Conservation (phyloP, 2,888 invertebrate species). For the Clistopyga incitator region DNA sequence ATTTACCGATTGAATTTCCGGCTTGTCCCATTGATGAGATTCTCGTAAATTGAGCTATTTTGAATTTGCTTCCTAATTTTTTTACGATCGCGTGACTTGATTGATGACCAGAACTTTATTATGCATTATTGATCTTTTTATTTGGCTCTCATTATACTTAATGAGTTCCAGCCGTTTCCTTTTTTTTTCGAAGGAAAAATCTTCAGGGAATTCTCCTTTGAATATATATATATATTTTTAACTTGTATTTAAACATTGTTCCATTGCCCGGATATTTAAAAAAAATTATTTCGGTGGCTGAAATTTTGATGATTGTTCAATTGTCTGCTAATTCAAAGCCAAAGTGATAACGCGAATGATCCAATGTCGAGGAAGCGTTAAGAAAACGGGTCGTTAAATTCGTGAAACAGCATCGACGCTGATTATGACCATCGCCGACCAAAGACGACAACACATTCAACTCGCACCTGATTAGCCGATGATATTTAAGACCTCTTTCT, state of each 20-base stretch:
- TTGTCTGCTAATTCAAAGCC: too few relatives aligned
- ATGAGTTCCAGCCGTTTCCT: not conserved
- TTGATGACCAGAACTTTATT: not conserved
- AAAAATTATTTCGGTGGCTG: too few relatives aligned
- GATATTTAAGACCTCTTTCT: slow-evolving; percentile 65
- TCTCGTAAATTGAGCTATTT: not conserved
- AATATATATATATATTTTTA: too few relatives aligned
- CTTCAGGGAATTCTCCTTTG: too few relatives aligned
- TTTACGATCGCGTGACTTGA: not conserved
- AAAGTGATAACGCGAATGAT: not conserved
- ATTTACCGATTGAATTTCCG: slow-evolving; percentile 29
- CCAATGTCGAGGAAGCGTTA: not conserved
- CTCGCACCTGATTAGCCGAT: slow-evolving; percentile 49
- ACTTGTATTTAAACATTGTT: too few relatives aligned
- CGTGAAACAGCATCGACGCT: slow-evolving; percentile 19
- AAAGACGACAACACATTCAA: not conserved
- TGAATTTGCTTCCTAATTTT: not conserved
- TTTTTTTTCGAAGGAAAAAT: too few relatives aligned
- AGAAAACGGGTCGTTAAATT: slow-evolving; percentile 34
- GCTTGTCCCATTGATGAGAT: slow-evolving; percentile 1
- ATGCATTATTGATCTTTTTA: not conserved
- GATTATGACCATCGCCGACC: slow-evolving; percentile 34
- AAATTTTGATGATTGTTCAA: too few relatives aligned
- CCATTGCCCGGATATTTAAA: too few relatives aligned
- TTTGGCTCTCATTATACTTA: not conserved